Conservation (phyloP, 2,113 vertebrate genomes). For the Procavia capensis region DNA sequence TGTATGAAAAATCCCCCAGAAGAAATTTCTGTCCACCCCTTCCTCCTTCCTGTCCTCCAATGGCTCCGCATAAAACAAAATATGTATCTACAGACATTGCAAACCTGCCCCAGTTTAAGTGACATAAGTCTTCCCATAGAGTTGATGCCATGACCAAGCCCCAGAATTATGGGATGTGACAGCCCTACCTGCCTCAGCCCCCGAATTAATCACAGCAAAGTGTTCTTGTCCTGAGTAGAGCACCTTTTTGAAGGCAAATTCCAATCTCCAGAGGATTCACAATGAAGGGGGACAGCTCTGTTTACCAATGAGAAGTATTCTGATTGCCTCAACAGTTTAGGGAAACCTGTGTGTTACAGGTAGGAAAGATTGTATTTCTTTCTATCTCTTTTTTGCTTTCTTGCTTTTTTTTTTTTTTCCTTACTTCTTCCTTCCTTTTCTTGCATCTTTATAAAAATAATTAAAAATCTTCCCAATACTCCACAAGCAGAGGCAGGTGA, state of each 20-base stretch:
- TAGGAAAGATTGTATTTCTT: neutral
- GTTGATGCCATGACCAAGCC: fast-evolving
- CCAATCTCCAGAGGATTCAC: neutral
- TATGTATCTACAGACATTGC: neutral
- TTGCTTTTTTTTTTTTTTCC: fast-evolving
- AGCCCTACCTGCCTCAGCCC: too few species aligned
- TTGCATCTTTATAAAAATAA: neutral
- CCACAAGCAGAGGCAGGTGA: neutral
- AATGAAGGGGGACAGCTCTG: neutral
- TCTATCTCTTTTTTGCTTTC: too few species aligned
- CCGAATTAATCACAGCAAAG: fast-evolving
- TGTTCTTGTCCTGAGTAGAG: fast-evolving
- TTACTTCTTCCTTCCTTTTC: neutral
- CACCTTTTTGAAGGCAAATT: neutral
- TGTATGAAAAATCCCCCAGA: neutral
- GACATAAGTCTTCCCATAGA: neutral
- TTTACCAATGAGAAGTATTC: neutral
- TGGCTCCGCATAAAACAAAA: neutral
- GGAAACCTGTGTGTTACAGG: neutral
- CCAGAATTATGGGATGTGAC: fast-evolving
- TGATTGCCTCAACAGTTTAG: neutral
- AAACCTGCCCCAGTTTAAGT: neutral
- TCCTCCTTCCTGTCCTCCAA: neutral
- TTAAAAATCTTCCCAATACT: neutral
- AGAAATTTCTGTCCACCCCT: neutral